Percentiles rank a stretch among this genome's conserved stretches.
Evolutionary conservation across 2,797 vertebrate species (phyloP).

Genomic region (Anas bernieri): DNA sequence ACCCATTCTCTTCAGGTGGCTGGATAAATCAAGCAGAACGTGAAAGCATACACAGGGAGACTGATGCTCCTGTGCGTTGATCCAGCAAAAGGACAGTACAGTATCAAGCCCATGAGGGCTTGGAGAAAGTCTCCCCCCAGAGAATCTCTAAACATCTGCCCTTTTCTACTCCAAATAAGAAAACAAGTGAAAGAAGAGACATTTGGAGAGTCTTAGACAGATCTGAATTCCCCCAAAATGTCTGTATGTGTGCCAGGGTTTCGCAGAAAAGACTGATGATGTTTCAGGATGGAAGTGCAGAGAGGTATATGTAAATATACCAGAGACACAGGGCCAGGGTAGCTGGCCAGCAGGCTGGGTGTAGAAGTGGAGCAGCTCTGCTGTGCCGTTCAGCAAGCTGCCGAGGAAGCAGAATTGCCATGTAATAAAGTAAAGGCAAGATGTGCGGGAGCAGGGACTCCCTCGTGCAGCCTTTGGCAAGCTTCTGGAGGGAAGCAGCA

Average conservation of each 20-base stretch:
- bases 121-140: background rate
- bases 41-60: background rate
- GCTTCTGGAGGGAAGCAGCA: conserved; percentile 25
- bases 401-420: background rate
- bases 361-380: background rate
- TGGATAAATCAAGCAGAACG: background rate
- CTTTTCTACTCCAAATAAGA: background rate
- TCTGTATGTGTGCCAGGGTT: background rate
- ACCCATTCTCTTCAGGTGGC: background rate
- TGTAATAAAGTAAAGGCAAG: background rate
- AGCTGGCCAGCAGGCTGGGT: background rate
- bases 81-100: background rate
- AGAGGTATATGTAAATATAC: background rate
- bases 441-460: background rate
- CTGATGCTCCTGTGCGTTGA: background rate
- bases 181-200: background rate
- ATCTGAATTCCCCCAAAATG: background rate
- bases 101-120: background rate
- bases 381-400: background rate
- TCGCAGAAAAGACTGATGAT: background rate
- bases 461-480: background rate
- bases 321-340: background rate
- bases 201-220: background rate
- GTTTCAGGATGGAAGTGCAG: conserved; percentile 4
- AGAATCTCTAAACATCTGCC: background rate